These are phyloP conservation scores for Horisme vitalbata DNA, from an alignment of 2,888 invertebrate species.

Conservation along the genomic window DNA sequence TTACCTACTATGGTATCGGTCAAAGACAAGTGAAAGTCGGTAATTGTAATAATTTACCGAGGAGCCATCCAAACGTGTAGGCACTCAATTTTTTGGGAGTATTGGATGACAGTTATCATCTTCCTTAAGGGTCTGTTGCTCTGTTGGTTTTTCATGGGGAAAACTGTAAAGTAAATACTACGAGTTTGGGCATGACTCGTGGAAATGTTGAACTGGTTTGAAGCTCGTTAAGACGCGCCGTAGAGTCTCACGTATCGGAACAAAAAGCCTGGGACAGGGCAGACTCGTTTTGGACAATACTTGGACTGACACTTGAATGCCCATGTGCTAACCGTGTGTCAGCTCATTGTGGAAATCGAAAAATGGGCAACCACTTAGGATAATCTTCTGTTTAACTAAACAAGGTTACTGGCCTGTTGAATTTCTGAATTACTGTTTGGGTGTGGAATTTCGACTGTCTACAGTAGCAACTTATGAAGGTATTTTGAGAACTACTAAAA, in stretches of 20 bases:
- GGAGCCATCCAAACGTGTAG: conserved; percentile 25
- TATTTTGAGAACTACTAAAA: conserved; percentile 6
- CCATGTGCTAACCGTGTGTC: conserved; percentile 64
- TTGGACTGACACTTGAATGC: conserved; percentile 70
- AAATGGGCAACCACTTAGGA: conserved; percentile 14
- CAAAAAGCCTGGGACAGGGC: conserved; percentile 67
- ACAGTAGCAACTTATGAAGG: conserved; percentile 16
- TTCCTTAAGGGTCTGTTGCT: conserved; percentile 20
- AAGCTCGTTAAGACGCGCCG: conserved; percentile 74
- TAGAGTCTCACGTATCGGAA: conserved; percentile 72
- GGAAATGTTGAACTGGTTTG: conserved; percentile 74
- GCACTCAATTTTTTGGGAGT: conserved; percentile 32
- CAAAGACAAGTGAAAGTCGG: conserved; percentile 66
- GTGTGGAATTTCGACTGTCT: conserved; percentile 5
- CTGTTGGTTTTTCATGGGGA: conserved; percentile 39
- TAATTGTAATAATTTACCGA: conserved; percentile 49
- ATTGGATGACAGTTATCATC: conserved; percentile 18
- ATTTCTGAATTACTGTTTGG: conserved; percentile 1
- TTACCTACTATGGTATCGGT: conserved; percentile 63
- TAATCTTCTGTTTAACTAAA: conserved; percentile 11
- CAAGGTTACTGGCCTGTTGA: conserved; percentile 4
- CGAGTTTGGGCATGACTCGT: conserved; percentile 70
- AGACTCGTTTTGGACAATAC: conserved; percentile 75
- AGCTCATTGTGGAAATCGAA: conserved; percentile 33
- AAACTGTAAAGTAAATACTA: conserved; percentile 64